A percentile compares a stretch with the other conserved stretches of the same genome.
These are phyloP conservation scores for Drosophila ironensis DNA, from an alignment of 1,140 invertebrate genomes.

Conservation along the genomic window DNA sequence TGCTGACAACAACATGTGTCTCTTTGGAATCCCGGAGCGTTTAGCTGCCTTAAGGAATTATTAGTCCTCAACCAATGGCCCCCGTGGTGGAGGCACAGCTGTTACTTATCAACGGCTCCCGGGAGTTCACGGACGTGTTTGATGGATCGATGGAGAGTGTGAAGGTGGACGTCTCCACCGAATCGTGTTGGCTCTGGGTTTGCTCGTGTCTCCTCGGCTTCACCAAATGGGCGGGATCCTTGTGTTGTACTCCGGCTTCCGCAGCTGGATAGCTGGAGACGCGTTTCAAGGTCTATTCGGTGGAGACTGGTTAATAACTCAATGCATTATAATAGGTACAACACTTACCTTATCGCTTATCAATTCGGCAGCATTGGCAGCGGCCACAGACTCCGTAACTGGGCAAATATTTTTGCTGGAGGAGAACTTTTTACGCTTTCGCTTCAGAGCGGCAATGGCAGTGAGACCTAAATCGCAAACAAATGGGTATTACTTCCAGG, in stretches of 20 bases:
- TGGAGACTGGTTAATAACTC: no score
- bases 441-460: conserved; percentile 87
- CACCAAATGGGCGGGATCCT: conserved; percentile 66
- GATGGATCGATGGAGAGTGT: conserved; percentile 80
- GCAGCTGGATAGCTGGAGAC: conserved; percentile 80
- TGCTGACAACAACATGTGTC: conserved; percentile 30
- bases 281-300: conserved; percentile 74
- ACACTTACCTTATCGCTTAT: conserved; percentile 59
- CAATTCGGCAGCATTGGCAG: conserved; percentile 55
- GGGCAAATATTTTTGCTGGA: conserved; percentile 87
- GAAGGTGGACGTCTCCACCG: conserved; percentile 76
- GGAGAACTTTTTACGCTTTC: conserved; percentile 91
- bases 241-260: conserved; percentile 60
- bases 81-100: conserved; percentile 67
- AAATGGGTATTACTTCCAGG: neutral
- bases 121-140: conserved; percentile 78
- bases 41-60: conserved; percentile 10
- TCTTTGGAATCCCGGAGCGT: conserved; percentile 1
- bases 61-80: conserved; percentile 46
- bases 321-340: no score
- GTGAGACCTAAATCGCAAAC: conserved; percentile 75
- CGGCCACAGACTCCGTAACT: conserved; percentile 77
- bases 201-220: conserved; percentile 82
- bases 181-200: conserved; percentile 83
- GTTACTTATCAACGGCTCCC: conserved; percentile 75